Base-by-base conservation (phyloP, 1,140 invertebrate species). In the Drosophila sproati region DNA sequence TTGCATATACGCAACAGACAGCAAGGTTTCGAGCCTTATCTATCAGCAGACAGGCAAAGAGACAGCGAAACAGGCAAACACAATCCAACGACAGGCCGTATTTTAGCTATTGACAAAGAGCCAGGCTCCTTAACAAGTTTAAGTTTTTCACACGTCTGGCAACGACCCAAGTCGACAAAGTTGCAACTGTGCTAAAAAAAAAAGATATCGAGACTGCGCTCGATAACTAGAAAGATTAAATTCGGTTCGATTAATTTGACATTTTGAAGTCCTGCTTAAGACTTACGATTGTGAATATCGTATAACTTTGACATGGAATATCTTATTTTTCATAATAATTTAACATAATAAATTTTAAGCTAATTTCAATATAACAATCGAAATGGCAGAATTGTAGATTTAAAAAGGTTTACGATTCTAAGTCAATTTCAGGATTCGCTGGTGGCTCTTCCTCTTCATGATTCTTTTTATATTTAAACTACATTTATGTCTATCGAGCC, bases 1-100 rank as follows among this genome's bases (percentile, higher is more conserved):
- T 5, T 52, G 71, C 71, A 55, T 73, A 73, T 73, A 68, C 71
- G 48, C 71, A 68, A 67, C 32, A 50, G 5, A 43, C 29, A 59
- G 34, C 48, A 29, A 20, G 20, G 5, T 29, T 29, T 48, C 4
- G 20, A 48, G 62, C 37, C 61, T 71, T 71, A 71, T 71, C 69
- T 37, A 34, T 12, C 55, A 35, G 47, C 50, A n/a, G 39, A 28
- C 59, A 54, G 47, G 67, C 55, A 43, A 28, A 12, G 28, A 12
- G 28, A 4, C 50, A 47, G 51, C 7, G 12, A 29, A 20, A 20
- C 20, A 1, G 20, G 48, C 59, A 62, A 61, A 70, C 62, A 66
- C 62, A 66, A 41, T 20, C 2, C 39, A 32, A 45, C 57, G 52
- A 66, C 52, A 72, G 60, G 35, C 56, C 54, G 7, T 3, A 37